Base-by-base conservation (phyloP, 2,888 invertebrate genomes). In the Vanessa cardui region DNA sequence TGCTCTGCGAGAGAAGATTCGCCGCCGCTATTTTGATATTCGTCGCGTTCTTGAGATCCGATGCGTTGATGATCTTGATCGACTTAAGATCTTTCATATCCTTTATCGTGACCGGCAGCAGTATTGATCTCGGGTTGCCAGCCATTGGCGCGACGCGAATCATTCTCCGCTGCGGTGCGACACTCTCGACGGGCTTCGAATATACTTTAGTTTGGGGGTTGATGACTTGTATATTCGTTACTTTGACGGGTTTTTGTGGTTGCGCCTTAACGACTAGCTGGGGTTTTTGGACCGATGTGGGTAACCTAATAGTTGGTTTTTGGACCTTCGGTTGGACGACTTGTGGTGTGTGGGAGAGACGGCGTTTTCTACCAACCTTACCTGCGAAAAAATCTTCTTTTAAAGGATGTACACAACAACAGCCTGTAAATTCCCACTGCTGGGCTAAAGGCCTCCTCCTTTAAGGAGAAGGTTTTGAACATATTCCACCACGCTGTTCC, bases 61-160 rank as follows among this genome's bases (percentile, higher is more conserved):
- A 90, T 0, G 95, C 94, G 76, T 96, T 96, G 62, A 96, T 94
- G 65, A 96, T 95, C 87, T 96, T 95, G 66, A 96, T 95, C 0
- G 95, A 94, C 75, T 94, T 95, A 66, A 96, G 93, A 80, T 95
- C 95, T 83, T 96, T 95, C 87, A 96, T 95, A 69, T 95, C 94
- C 76, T 95, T 95, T 59, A 95, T 86, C 46, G 94, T 95, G 7
- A 96, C 94, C 0, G 96, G 96, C 26, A 96, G 88, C 18, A 96
- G 88, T 70, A 96, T 95, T 0, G 96, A 96, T 18, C 96, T 88
- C 6, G 94, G 93, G 78, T 94, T 93, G 4, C 93, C 92, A 1
- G 88, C 87, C 88, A 93, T 89, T 0, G 93, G 92, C 0, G 93
- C 89, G 0, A 91, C 92, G 45, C 92, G 76, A 15, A 92, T 90